Evolutionary conservation across 2,888 invertebrate species (phyloP), one percentile per base, ranked within the genome.

Genomic region (Odontocolon sp.): DNA sequence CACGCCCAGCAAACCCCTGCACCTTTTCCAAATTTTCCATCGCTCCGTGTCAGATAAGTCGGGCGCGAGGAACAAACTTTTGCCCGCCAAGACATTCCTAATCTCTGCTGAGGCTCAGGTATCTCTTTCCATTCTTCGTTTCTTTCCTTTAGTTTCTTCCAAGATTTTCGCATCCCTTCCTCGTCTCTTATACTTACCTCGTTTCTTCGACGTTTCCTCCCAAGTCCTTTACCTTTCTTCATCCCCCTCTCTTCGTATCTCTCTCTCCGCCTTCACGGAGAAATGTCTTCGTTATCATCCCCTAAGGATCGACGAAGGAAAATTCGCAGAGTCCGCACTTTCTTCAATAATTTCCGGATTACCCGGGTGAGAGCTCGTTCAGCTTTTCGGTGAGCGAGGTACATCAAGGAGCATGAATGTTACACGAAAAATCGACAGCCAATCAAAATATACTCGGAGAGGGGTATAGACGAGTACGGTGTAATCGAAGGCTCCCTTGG

Each of bases 21-120:
- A 11, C n/a, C 42, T 54, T 66, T 40, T 81, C 80, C 79, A 80
- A 83, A 81, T 83, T 81, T 69, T 74, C 64, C 73, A 79, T 80
- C 82, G 81, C 77, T 78, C 84, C 69, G 66, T 76, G 80, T 85
- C 81, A 81, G 85, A 85, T 85, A 85, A 85, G 81, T 83, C 80
- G 76, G 67, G 77, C 57, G 57, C 47, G 81, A 70, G 82, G 82
- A 85, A 84, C 84, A 84, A 85, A 86, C 80, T 86, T 85, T 83
- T 83, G 42, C 61, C 5, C 42, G 31, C 63, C 52, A 54, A 33
- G 47, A 63, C 47, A 40, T 69, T 59, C 50, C 61, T 63, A 70
- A 70, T 70, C 61, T 70, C 9, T 33, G 23, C 54, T 23, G 23
- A 8, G 36, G 70, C 31, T 59, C 18, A 16, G n/a, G 2, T 21